Evolutionary conservation across 2,113 vertebrate species (phyloP).

Genomic region (Syngnathus floridae): DNA sequence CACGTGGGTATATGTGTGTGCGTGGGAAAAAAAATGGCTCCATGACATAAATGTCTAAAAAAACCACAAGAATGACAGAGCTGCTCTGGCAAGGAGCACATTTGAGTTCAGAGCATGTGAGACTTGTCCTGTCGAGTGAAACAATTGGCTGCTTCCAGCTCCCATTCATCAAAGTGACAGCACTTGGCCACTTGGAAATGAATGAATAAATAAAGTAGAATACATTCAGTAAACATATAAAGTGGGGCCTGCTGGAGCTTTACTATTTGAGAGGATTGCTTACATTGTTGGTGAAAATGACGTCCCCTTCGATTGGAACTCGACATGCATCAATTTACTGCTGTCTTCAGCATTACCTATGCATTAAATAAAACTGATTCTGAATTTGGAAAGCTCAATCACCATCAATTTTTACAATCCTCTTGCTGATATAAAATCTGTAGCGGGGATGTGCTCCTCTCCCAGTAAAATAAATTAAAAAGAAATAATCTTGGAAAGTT

Average conservation of each 20-base stretch:
- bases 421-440: not conserved
- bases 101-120: constrained; percentile 57
- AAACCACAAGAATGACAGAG: constrained; percentile 19
- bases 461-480: not conserved
- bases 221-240: constrained; percentile 57
- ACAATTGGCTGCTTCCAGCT: constrained; percentile 59
- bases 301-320: constrained; percentile 10
- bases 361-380: constrained; percentile 18
- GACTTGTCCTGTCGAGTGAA: constrained; percentile 55
- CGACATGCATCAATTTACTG: constrained; percentile 4
- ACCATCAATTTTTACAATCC: constrained; percentile 8
- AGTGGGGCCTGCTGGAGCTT: constrained; percentile 46
- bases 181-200: constrained; percentile 59
- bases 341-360: not conserved
- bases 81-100: constrained; percentile 38
- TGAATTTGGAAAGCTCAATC: constrained; percentile 12
- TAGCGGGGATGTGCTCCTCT: no score
- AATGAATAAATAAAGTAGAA: constrained; percentile 68
- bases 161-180: constrained; percentile 72
- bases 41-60: not conserved
- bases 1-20: no score
- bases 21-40: not conserved
- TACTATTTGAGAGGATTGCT: constrained; percentile 39
- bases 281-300: constrained; percentile 37
- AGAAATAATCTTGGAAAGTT: constrained; percentile 12